phyloP scores from a whole-genome alignment of 2,797 vertebrate species.

The Euthynnus affinis region DNA sequence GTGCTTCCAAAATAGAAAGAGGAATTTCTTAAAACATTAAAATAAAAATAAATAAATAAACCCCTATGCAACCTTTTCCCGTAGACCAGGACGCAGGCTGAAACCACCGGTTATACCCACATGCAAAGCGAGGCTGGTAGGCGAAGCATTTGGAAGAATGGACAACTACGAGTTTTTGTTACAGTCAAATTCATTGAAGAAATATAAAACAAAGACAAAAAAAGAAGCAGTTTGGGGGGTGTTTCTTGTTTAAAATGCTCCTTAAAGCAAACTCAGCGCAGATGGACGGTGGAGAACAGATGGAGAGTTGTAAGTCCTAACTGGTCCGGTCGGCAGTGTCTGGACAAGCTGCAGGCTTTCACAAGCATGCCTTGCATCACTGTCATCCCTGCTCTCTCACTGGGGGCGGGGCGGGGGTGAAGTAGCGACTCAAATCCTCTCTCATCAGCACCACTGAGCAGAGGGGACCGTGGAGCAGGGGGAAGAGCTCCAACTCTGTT shows the following conservation, averaged over 20 bases:
- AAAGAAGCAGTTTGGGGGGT: constrained; percentile 18
- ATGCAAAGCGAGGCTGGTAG: constrained; percentile 50
- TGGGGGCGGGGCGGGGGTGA: constrained; percentile 78
- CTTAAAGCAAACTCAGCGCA: constrained; percentile 40
- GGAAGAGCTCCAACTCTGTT: constrained; percentile 34
- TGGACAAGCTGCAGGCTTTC: constrained; percentile 68
- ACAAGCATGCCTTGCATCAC: constrained; percentile 72
- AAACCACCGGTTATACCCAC: constrained; percentile 48
- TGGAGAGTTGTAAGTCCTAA: constrained; percentile 73
- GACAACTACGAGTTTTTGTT: constrained; percentile 67
- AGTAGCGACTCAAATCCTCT: constrained; percentile 64
- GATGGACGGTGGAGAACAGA: constrained; percentile 42
- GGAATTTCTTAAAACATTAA: constrained; percentile 8
- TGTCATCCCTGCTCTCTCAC: constrained; percentile 63
- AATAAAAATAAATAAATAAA: neutral
- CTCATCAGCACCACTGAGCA: constrained; percentile 80
- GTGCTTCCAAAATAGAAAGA: constrained; percentile 56
- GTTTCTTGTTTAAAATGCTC: constrained; percentile 24
- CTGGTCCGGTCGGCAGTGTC: constrained; percentile 62
- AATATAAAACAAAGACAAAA: constrained; percentile 24
- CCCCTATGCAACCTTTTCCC: constrained; percentile 26
- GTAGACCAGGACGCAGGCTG: constrained; percentile 38
- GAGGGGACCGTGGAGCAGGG: constrained; percentile 17
- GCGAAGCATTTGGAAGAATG: constrained; percentile 60
- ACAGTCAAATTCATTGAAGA: constrained; percentile 50